These are phyloP conservation scores for Drosophila niveifrons DNA, from an alignment of 2,888 invertebrate genomes.

Conservation along the genomic window DNA sequence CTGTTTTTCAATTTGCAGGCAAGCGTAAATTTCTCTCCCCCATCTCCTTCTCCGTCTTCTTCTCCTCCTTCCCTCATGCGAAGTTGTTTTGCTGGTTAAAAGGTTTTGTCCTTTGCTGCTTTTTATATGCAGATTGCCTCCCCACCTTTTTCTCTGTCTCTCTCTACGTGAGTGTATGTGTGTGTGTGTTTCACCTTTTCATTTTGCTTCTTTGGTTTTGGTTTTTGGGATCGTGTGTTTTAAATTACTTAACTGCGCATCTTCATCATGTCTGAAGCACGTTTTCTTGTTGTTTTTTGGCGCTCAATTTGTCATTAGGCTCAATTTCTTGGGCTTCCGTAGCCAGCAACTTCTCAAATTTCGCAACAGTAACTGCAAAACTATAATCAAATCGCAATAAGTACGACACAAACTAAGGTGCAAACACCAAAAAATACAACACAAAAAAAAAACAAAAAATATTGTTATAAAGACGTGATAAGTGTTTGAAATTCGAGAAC, in stretches of 20 bases:
- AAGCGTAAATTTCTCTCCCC: constrained; percentile 66
- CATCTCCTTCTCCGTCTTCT: neutral
- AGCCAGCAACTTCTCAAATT: constrained; percentile 30
- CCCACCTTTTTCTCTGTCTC: too few relatives aligned
- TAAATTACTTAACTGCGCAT: constrained; percentile 57
- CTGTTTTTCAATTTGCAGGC: constrained; percentile 77
- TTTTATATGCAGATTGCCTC: constrained; percentile 71
- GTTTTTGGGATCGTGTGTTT: constrained; percentile 37
- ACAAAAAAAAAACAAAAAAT: constrained; percentile 8
- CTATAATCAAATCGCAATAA: constrained; percentile 5
- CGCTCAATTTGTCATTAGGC: constrained; percentile 75
- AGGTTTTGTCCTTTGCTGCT: constrained; percentile 67
- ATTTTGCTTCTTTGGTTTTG: constrained; percentile 8
- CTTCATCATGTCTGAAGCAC: constrained; percentile 34
- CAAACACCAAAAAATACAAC: neutral
- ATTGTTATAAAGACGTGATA: constrained; percentile 15
- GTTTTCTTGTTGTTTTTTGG: constrained; percentile 56
- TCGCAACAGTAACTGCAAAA: constrained; percentile 24
- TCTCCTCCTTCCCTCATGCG: neutral
- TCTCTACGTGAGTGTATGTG: neutral
- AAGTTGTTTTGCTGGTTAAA: constrained; percentile 47
- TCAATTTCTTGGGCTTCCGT: constrained; percentile 56
- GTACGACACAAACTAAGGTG: neutral
- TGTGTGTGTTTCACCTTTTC: neutral
- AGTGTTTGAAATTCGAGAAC: constrained; percentile 5